Percentiles rank a stretch among this genome's conserved stretches.
phyloP scores from a whole-genome alignment of 2,797 vertebrate genomes.

The Eleutherodactylus coqui region DNA sequence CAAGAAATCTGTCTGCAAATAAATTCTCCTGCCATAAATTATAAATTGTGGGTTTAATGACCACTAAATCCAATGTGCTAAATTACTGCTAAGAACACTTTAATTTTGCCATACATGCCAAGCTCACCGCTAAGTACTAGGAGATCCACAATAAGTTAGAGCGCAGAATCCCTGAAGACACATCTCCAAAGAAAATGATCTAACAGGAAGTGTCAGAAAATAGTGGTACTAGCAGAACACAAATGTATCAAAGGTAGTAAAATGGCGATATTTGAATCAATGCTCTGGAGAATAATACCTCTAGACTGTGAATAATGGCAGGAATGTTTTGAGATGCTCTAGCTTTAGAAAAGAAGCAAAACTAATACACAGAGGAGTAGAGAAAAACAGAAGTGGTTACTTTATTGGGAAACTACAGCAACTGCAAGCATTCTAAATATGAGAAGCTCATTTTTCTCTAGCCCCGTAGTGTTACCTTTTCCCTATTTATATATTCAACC shows the following conservation, averaged over 20 bases:
- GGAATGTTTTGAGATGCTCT: slow-evolving; percentile 16
- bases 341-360: slow-evolving; percentile 23
- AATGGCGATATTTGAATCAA: slow-evolving; percentile 56
- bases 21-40: background rate
- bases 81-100: slow-evolving; percentile 6
- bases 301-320: slow-evolving; percentile 44
- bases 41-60: background rate
- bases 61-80: background rate
- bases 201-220: slow-evolving; percentile 59
- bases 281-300: slow-evolving; percentile 53
- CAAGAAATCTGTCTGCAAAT: background rate
- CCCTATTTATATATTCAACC: background rate
- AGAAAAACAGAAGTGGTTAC: background rate
- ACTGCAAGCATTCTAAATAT: background rate
- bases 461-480: background rate
- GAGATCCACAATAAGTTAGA: slow-evolving; percentile 43
- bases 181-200: slow-evolving; percentile 57
- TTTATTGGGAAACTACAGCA: background rate
- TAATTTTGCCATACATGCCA: slow-evolving; percentile 21
- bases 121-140: slow-evolving; percentile 25
- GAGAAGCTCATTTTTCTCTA: background rate
- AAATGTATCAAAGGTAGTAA: slow-evolving; percentile 59
- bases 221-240: slow-evolving; percentile 46
- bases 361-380: slow-evolving; percentile 4
- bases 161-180: slow-evolving; percentile 44